Evolutionary conservation across 2,888 invertebrate species (phyloP).

Genomic region (Trichacis sp.): DNA sequence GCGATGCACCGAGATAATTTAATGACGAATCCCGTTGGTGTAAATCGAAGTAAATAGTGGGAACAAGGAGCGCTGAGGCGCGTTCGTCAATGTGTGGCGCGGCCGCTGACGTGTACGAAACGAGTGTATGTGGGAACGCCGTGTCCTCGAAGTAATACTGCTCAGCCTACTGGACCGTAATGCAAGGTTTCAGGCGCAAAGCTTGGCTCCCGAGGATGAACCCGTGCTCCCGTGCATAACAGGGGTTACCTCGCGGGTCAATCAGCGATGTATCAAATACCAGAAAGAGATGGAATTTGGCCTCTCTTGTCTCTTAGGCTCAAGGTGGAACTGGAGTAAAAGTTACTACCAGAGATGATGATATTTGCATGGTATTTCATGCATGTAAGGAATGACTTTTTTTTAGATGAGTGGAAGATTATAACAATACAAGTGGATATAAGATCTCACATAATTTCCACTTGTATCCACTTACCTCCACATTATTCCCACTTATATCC

Average conservation of each 20-base stretch:
- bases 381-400: no score
- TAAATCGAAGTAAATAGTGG: conserved; percentile 3
- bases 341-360: no score
- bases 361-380: no score
- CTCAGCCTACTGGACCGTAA: background rate
- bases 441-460: no score
- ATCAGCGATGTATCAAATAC: background rate
- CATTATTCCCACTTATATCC: no score
- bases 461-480: no score
- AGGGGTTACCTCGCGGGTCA: background rate
- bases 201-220: background rate
- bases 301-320: no score
- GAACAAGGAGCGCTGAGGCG: background rate
- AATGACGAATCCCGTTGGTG: conserved; percentile 1
- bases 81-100: conserved; percentile 23
- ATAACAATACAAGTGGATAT: no score
- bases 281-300: background rate
- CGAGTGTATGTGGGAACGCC: conserved; percentile 54
- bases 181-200: background rate
- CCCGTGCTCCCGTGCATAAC: conserved; percentile 1
- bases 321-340: no score
- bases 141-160: conserved; percentile 47
- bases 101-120: conserved; percentile 15
- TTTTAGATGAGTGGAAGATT: no score
- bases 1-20: background rate